Percentiles rank a stretch among this genome's conserved stretches.
Conservation (phyloP, 2,797 vertebrate genomes). For the Anisognathus igniventris region DNA sequence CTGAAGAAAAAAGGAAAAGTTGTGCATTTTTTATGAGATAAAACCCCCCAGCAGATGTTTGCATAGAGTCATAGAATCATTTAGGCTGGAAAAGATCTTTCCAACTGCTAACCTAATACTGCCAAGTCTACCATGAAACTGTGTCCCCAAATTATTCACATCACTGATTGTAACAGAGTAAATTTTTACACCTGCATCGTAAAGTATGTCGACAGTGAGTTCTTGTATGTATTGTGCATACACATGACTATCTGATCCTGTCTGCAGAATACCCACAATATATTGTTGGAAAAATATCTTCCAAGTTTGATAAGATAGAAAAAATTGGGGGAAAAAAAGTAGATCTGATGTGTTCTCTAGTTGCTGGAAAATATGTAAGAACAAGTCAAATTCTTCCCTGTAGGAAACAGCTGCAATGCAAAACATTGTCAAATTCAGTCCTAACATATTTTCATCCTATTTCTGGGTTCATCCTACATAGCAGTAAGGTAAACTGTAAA, state of each 20-base stretch:
- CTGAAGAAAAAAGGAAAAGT: background rate
- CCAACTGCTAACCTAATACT: background rate
- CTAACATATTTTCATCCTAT: background rate
- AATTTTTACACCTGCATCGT: background rate
- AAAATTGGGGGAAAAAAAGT: fast-evolving
- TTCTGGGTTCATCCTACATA: background rate
- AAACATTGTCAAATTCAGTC: background rate
- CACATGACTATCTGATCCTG: background rate
- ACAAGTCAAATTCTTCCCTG: background rate
- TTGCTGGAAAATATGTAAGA: background rate
- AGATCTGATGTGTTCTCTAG: background rate
- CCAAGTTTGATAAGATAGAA: background rate
- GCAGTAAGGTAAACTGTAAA: background rate
- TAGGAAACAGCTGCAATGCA: background rate
- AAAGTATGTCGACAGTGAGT: background rate
- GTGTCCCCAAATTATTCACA: background rate
- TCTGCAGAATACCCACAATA: background rate
- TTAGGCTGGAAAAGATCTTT: background rate
- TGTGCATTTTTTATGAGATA: background rate
- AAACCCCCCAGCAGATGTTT: background rate
- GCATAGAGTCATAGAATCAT: background rate
- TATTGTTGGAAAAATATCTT: background rate
- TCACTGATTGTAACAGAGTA: background rate
- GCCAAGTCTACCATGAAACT: background rate
- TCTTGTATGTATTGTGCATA: background rate